These are phyloP conservation scores for Phymatocera aterrima DNA, from an alignment of 2,888 invertebrate species.

Conservation along the genomic window DNA sequence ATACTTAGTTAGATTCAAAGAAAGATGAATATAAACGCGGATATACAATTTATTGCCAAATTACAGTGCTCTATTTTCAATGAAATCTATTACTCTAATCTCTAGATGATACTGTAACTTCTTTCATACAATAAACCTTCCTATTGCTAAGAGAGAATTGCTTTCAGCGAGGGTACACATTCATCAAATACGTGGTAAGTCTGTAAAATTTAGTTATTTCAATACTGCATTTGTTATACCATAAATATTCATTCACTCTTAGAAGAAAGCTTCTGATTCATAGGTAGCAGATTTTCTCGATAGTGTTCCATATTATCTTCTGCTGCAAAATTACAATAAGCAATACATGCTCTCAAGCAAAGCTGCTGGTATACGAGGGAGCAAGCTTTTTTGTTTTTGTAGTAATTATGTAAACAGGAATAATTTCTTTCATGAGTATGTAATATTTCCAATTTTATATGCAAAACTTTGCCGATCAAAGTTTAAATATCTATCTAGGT, in stretches of 20 bases:
- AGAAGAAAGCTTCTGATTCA: slow-evolving; percentile 11
- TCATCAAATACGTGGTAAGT: slow-evolving; percentile 22
- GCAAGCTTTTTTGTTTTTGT: neutral
- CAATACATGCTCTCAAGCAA: slow-evolving; percentile 8
- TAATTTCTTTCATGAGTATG: neutral
- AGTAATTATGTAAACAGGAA: slow-evolving; percentile 18
- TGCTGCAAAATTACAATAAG: neutral
- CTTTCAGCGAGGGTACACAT: slow-evolving; percentile 4
- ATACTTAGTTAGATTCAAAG: neutral
- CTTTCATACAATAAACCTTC: slow-evolving; percentile 25
- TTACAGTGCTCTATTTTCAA: slow-evolving; percentile 2
- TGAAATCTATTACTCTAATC: slow-evolving; percentile 7
- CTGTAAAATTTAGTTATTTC: slow-evolving; percentile 40
- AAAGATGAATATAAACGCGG: neutral
- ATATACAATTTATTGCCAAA: slow-evolving; percentile 10
- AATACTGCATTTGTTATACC: slow-evolving; percentile 33
- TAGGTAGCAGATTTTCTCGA: slow-evolving; percentile 24
- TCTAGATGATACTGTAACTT: slow-evolving; percentile 19
- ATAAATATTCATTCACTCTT: slow-evolving; percentile 22
- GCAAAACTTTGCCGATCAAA: slow-evolving; percentile 34
- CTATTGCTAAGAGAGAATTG: slow-evolving; percentile 26
- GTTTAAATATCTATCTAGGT: slow-evolving; percentile 41
- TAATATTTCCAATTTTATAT: slow-evolving; percentile 5
- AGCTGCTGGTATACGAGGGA: neutral
- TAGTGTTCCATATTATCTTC: neutral